Base-by-base conservation (phyloP, 1,140 invertebrate species). In the Halesus radiatus region DNA sequence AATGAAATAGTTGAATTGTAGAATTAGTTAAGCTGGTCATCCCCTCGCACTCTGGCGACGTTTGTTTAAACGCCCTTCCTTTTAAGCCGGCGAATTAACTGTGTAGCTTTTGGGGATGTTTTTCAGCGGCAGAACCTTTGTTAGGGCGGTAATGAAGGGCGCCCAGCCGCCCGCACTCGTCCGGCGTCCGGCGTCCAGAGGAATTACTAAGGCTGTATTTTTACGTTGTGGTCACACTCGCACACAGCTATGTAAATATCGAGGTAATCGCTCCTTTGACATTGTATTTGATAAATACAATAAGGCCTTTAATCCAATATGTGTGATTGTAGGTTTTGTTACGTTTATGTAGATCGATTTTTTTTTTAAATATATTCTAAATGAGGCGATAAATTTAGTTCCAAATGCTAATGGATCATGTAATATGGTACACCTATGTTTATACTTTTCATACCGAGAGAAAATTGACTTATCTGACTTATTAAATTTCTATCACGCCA, bases 11-110 rank as follows among this genome's bases (percentile, higher is more conserved):
- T 13, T 10, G 3, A 45, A 45, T 15, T 4, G 62, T 66, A 26
- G 62, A 66, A 66, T 50, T 70, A 22, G 8, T 70, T 45, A 50
- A 10, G 45, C 66, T 70, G 18, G 7, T 70, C 66, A 20, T 70
- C 45, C 60, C n/a, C 37, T 23, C 66, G 26, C 10, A 70, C 37
- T 70, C 37, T 37, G 1, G 6, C 23, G 18, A 22, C 60, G 23
- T 64, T 68, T 68, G 64, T 68, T 64, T 37, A 68, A 68, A 68
- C 32, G 64, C 16, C 32, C 32, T 37, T 70, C 16, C 66, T 23
- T 70, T 70, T 70, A 70, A 70, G 66, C 66, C 20, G 18, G 6
- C 7, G 66, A 70, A 70, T 70, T 70, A 68, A 70, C 29, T 70
- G 66, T 70, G 37, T 50, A 70, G 66, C 66, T 70, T 45, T 20